Base-by-base conservation (phyloP, 2,888 invertebrate genomes). In the Clitarchus hookeri region DNA sequence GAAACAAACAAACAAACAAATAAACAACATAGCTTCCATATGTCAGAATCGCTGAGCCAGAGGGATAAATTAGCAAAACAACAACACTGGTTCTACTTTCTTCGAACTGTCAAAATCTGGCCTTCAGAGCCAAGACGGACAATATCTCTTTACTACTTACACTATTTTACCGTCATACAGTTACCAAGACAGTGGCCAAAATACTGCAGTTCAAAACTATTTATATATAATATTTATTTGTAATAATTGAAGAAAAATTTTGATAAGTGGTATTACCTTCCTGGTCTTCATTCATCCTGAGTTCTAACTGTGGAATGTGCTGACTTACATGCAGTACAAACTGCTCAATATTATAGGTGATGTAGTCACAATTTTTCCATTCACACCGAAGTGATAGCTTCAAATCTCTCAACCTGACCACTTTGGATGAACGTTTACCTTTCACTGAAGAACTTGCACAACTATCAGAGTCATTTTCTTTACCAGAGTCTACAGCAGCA, bases 281-380 rank as follows among this genome's bases (percentile, higher is more conserved):
- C 11, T 85, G 26, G 26, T 88, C 86, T 11, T 86, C 84, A 86
- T 86, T 65, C 23, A 83, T 65, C 84, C 88, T 91, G 54, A 93
- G 91, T 87, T 92, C 91, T 13, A 93, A 86, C 85, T 93, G 91
- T 0, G 92, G 91, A 19, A 92, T 90, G 89, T 95, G 95, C 0
- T 90, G 89, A 0, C 91, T 90, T 2, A 95, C 92, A 91, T 95
- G 95, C 54, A 92, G 91, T 84, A 94, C 92, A 89, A 94, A 95
- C 27, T 89, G 87, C 2, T 92, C 91, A 89, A 94, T 93, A 84
- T 93, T 90, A 23, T 88, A 90, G 3, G 90, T 91, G 16, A 89
- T 89, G 86, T 90, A 90, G 12, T 89, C 87, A 89, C 95, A 95
- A 0, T 91, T 90, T 86, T 92, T 91, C 95, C 95, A 95, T 86